phyloP scores from a whole-genome alignment of 2,888 invertebrate species.

The Portevinia maculata region DNA sequence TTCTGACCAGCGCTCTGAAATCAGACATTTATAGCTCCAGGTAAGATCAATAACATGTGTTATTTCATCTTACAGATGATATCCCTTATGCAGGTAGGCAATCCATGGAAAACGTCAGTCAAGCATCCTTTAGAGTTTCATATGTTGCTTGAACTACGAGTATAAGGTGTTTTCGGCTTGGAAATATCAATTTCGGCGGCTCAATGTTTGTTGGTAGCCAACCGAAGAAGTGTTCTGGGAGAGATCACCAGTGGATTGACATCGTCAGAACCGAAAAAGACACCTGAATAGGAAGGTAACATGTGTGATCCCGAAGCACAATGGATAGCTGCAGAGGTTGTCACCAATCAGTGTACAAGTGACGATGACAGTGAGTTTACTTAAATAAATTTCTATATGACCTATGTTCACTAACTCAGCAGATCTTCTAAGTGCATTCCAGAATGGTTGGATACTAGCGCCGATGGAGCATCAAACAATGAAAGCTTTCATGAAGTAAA shows the following conservation, averaged over 20 bases:
- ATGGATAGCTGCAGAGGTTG: conserved; percentile 87
- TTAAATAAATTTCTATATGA: not conserved
- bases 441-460: conserved; percentile 83
- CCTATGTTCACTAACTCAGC: too few relatives aligned
- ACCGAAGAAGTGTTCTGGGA: conserved; percentile 84
- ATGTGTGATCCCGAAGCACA: conserved; percentile 84
- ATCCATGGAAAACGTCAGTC: conserved; percentile 87
- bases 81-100: conserved; percentile 82
- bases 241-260: conserved; percentile 74
- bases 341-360: conserved; percentile 87
- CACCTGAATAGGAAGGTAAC: conserved; percentile 75
- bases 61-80: not conserved
- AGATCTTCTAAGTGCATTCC: too few relatives aligned
- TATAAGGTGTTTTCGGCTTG: conserved; percentile 85
- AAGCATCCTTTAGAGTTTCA: conserved; percentile 85
- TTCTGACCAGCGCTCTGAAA: conserved; percentile 83
- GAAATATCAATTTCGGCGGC: conserved; percentile 85
- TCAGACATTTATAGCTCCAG: conserved; percentile 87
- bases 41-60: conserved; percentile 22
- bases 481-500: conserved; percentile 80
- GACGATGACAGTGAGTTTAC: conserved; percentile 84
- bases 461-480: conserved; percentile 82
- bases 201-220: conserved; percentile 88
- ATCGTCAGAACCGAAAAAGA: conserved; percentile 27
- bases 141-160: conserved; percentile 85